A percentile compares a stretch with the other conserved stretches of the same genome.
These are phyloP conservation scores for Oscheius sp. DNA, from an alignment of 1,140 invertebrate genomes.

Conservation along the genomic window DNA sequence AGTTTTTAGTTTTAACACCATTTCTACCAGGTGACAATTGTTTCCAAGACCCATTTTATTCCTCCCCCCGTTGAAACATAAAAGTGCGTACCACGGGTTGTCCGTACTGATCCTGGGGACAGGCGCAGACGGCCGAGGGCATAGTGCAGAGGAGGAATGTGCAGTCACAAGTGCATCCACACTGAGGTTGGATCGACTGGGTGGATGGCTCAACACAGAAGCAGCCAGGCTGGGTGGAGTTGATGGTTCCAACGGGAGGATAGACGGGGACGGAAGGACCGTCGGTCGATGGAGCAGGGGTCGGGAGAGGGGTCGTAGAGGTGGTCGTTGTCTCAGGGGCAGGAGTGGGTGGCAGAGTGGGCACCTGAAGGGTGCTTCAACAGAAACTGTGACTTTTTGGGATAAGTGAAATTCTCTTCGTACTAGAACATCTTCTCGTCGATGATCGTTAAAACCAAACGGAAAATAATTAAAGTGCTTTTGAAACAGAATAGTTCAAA, in stretches of 20 bases:
- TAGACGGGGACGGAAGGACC: neutral
- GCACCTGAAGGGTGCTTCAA: neutral
- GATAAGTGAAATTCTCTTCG: too few relatives aligned
- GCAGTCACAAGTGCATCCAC: slow-evolving; percentile 35
- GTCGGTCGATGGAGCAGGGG: slow-evolving; percentile 4
- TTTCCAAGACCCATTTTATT: too few relatives aligned
- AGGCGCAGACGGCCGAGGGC: slow-evolving; percentile 27
- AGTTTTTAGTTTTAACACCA: too few relatives aligned
- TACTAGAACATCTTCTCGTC: too few relatives aligned
- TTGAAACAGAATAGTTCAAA: neutral
- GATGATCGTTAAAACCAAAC: too few relatives aligned
- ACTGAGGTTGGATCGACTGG: slow-evolving; percentile 10
- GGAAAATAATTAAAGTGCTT: neutral
- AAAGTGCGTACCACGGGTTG: neutral
- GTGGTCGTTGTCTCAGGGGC: slow-evolving; percentile 8
- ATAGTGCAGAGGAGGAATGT: slow-evolving; percentile 22
- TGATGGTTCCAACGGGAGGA: slow-evolving; percentile 19
- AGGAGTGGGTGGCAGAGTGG: neutral
- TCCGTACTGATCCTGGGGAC: slow-evolving; percentile 23
- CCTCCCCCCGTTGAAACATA: too few relatives aligned
- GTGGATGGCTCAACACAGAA: slow-evolving; percentile 26
- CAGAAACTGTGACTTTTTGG: too few relatives aligned
- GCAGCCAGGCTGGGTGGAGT: slow-evolving; percentile 10
- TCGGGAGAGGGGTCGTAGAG: slow-evolving; percentile 9
- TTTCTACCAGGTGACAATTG: too few relatives aligned